Conservation (phyloP, 2,888 invertebrate species). For the Priapulus caudatus region DNA sequence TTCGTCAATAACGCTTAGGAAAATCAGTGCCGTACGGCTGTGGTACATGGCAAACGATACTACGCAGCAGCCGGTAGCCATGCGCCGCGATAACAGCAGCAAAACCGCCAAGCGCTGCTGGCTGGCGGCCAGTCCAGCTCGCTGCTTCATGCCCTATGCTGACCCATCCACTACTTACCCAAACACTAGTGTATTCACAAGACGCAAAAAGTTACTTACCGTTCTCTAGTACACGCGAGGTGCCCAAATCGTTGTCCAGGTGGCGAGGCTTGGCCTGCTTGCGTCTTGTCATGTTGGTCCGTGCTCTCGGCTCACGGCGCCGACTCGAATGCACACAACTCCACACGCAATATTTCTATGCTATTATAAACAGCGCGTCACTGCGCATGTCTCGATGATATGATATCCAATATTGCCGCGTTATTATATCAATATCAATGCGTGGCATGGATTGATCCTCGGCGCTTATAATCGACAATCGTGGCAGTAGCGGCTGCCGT, state of each 20-base stretch:
- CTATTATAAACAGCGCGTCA: background rate
- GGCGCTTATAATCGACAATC: background rate
- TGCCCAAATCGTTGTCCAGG: background rate
- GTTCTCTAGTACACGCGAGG: background rate
- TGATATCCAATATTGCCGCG: background rate
- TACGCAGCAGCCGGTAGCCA: too few relatives aligned
- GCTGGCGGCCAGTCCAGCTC: too few relatives aligned
- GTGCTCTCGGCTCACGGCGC: background rate
- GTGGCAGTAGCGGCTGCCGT: background rate
- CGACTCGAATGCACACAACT: background rate
- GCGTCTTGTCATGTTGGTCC: slow-evolving; percentile 1
- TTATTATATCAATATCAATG: slow-evolving; percentile 3
- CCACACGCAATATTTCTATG: background rate
- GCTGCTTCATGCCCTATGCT: too few relatives aligned
- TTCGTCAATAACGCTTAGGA: too few relatives aligned
- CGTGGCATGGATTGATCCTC: background rate
- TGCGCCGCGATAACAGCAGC: too few relatives aligned
- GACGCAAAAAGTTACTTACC: background rate
- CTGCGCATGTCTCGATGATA: background rate
- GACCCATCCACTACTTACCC: too few relatives aligned
- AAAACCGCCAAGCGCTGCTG: too few relatives aligned
- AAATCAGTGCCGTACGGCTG: too few relatives aligned
- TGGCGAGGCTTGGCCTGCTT: slow-evolving; percentile 1
- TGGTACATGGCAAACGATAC: too few relatives aligned
- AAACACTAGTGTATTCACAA: too few relatives aligned